A percentile compares a stretch with the other conserved stretches of the same genome.
Evolutionary conservation across 2,797 vertebrate genomes (phyloP).

Genomic region (Pyrrhura leucotis): DNA sequence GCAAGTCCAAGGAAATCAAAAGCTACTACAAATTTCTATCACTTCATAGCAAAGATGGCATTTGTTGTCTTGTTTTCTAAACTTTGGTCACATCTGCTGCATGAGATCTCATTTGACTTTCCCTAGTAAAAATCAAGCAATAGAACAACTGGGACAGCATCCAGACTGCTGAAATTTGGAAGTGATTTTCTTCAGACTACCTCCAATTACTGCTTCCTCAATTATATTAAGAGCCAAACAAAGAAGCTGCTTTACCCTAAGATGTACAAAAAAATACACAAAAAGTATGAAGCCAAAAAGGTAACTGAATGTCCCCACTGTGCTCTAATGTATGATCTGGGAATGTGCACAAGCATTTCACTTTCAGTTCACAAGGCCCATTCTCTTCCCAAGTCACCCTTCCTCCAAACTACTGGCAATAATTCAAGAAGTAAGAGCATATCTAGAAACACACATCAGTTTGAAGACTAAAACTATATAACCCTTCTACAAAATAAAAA

Average conservation of each 20-base stretch:
- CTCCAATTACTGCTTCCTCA: background rate
- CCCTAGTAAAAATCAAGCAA: background rate
- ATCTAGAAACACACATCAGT: background rate
- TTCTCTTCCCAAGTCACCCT: background rate
- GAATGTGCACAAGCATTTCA: background rate
- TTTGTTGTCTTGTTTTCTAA: background rate
- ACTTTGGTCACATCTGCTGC: background rate
- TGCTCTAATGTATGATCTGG: background rate
- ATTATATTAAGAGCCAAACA: background rate
- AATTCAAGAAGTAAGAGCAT: background rate
- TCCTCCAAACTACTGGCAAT: background rate
- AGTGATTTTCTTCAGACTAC: background rate
- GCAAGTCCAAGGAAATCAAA: background rate
- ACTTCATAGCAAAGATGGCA: background rate
- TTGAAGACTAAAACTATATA: background rate
- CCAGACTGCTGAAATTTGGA: background rate
- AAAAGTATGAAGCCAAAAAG: background rate
- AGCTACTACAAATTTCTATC: background rate
- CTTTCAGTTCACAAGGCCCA: background rate
- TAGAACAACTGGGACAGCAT: background rate
- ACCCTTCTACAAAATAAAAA: background rate
- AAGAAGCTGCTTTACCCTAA: background rate
- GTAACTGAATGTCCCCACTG: background rate
- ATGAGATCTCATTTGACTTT: background rate
- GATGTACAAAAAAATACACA: background rate